These are phyloP conservation scores for Caenorhabditis macrosperma DNA, from an alignment of 2,888 invertebrate species.

Conservation along the genomic window DNA sequence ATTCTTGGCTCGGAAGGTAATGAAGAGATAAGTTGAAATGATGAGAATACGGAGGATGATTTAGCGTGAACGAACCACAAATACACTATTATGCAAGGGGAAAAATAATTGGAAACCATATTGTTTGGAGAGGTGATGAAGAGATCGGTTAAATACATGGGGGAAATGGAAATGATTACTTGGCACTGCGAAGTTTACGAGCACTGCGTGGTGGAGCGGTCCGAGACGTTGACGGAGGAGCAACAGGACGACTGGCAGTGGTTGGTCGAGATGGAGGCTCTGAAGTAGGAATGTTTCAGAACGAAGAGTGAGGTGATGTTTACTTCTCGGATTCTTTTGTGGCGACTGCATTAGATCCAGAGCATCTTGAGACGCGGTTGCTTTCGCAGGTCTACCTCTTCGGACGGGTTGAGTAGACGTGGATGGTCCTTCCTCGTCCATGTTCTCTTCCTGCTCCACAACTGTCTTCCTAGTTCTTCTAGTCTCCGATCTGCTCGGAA, in stretches of 20 bases:
- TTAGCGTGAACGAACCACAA: background rate
- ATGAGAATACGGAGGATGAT: background rate
- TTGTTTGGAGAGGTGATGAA: too few species aligned
- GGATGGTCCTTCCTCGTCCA: background rate
- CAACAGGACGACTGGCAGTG: constrained; percentile 9
- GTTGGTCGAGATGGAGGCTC: constrained; percentile 24
- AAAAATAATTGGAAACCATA: too few species aligned
- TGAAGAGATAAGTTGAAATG: background rate
- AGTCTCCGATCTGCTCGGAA: background rate
- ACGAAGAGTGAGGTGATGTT: too few species aligned
- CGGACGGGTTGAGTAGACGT: background rate
- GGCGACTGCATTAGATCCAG: constrained; percentile 3
- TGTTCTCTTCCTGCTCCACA: background rate
- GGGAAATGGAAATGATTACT: too few species aligned
- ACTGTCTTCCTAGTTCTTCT: too few species aligned
- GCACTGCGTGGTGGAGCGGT: constrained; percentile 13
- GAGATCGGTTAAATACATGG: too few species aligned
- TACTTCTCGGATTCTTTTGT: constrained; percentile 7
- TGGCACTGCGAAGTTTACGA: constrained; percentile 4
- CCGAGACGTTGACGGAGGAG: background rate
- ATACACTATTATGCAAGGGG: background rate
- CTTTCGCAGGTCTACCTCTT: background rate
- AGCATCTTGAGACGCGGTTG: background rate
- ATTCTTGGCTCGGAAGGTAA: background rate
- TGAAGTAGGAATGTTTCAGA: too few species aligned